phyloP scores from a whole-genome alignment of 2,113 vertebrate species.

The Struthio camelus region DNA sequence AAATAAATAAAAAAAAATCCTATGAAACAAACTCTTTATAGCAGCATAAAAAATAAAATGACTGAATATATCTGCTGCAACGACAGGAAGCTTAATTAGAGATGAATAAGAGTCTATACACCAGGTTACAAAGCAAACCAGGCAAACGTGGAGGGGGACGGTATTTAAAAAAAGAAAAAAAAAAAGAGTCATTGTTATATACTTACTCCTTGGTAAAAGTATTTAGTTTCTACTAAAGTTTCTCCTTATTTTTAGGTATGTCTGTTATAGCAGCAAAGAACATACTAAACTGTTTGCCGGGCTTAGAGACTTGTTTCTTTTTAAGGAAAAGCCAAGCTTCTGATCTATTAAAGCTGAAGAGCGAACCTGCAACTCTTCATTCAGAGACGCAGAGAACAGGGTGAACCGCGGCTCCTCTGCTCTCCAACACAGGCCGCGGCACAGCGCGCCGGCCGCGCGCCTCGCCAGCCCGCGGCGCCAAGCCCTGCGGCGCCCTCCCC shows the following conservation, averaged over 20 bases:
- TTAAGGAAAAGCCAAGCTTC: not conserved
- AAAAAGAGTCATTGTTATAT: not conserved
- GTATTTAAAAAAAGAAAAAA: fast-evolving
- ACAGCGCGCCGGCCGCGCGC: too few species aligned
- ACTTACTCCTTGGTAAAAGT: not conserved
- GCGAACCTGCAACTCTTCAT: too few species aligned
- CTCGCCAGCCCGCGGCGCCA: too few species aligned
- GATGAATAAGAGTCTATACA: not conserved
- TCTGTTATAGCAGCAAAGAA: not conserved
- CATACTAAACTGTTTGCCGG: not conserved
- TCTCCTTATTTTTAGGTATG: fast-evolving
- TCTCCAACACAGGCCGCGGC: too few species aligned
- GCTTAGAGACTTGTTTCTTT: not conserved
- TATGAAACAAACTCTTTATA: not conserved
- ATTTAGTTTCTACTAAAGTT: fast-evolving
- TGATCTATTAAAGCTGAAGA: too few species aligned
- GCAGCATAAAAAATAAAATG: not conserved
- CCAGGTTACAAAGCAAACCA: not conserved
- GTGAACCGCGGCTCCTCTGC: too few species aligned
- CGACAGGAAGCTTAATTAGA: not conserved
- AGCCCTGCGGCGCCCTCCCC: too few species aligned
- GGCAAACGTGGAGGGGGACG: fast-evolving
- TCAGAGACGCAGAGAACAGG: too few species aligned
- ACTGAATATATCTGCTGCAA: not conserved
- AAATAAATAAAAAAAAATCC: not conserved